These are phyloP conservation scores for Plagodis pulveraria DNA, from an alignment of 2,888 invertebrate genomes.

Conservation along the genomic window DNA sequence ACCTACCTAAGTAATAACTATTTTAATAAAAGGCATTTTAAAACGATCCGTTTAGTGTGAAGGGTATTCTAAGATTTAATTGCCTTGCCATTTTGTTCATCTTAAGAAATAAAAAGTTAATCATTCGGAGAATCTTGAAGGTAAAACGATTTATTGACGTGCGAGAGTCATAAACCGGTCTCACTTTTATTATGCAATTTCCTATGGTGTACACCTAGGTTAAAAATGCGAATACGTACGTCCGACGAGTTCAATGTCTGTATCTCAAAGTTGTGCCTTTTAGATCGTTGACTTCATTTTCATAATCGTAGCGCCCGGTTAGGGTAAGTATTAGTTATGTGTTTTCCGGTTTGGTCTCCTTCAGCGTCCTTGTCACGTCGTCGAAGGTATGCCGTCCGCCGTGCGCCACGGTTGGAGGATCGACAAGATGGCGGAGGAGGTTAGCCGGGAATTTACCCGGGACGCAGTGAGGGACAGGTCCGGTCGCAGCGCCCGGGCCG, in stretches of 20 bases:
- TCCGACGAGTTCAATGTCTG: constrained; percentile 46
- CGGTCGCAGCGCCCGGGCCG: constrained; percentile 41
- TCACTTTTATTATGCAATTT: constrained; percentile 54
- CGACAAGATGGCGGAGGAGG: constrained; percentile 75
- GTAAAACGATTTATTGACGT: constrained; percentile 47
- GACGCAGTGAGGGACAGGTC: constrained; percentile 52
- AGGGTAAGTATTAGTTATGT: constrained; percentile 20
- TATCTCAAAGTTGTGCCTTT: constrained; percentile 30
- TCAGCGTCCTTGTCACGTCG: constrained; percentile 64
- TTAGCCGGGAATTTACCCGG: constrained; percentile 57
- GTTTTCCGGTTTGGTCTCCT: constrained; percentile 48
- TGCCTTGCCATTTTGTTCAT: constrained; percentile 13
- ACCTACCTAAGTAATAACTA: neutral
- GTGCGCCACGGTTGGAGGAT: constrained; percentile 64
- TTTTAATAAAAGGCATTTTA: constrained; percentile 1
- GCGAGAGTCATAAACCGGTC: constrained; percentile 54
- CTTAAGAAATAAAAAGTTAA: constrained; percentile 37
- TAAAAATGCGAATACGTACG: constrained; percentile 28
- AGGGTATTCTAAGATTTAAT: constrained; percentile 18
- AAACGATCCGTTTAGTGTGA: constrained; percentile 11
- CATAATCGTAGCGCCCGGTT: constrained; percentile 37
- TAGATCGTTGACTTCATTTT: constrained; percentile 33
- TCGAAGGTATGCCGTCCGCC: constrained; percentile 49
- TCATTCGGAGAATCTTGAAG: constrained; percentile 40
- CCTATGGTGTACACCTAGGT: constrained; percentile 38